These are phyloP conservation scores for Callimorpha dominula DNA, from an alignment of 2,888 invertebrate species.

Conservation along the genomic window DNA sequence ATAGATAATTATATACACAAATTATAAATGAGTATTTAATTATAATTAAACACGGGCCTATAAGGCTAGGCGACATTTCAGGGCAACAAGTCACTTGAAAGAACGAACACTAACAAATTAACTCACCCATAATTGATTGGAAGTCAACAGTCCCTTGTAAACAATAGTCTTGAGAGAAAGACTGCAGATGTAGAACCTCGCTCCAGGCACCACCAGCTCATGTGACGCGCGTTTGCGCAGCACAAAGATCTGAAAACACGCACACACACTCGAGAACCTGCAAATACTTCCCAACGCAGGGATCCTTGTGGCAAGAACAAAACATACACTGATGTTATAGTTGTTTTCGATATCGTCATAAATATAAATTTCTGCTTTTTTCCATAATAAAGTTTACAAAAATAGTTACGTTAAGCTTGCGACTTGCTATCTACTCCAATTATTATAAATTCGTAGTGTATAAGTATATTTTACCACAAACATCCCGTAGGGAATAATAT, in stretches of 20 bases:
- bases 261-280: slow-evolving; percentile 41
- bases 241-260: slow-evolving; percentile 92
- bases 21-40: no score
- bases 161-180: slow-evolving; percentile 96
- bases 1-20: no score
- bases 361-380: no score
- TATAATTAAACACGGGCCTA: neutral
- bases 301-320: slow-evolving; percentile 51
- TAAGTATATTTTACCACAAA: slow-evolving; percentile 27
- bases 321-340: neutral
- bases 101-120: neutral
- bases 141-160: slow-evolving; percentile 99
- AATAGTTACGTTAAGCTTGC: neutral
- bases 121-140: slow-evolving; percentile 95
- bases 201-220: slow-evolving; percentile 93
- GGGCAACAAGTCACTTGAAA: neutral
- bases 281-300: slow-evolving; percentile 37
- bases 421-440: neutral
- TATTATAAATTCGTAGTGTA: slow-evolving; percentile 5
- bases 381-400: neutral
- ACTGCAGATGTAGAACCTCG: slow-evolving; percentile 98
- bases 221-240: slow-evolving; percentile 97
- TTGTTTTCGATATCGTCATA: neutral
- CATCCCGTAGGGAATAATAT: slow-evolving; percentile 43
- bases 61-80: neutral